phyloP scores from a whole-genome alignment of 2,797 vertebrate species.

The Hephaestus fuliginosus region DNA sequence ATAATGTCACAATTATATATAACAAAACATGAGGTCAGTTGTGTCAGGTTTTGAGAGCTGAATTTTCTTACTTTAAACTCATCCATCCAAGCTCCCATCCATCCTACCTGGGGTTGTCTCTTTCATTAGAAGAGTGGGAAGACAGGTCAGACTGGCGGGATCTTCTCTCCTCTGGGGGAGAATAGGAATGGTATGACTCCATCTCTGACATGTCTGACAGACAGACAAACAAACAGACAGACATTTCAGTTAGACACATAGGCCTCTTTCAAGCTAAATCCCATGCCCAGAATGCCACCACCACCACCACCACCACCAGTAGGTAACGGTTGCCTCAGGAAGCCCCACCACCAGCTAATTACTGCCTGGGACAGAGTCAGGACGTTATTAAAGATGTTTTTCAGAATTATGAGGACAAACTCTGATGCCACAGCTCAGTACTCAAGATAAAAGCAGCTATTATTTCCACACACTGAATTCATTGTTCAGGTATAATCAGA shows the following conservation, averaged over 20 bases:
- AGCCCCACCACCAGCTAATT: constrained; percentile 42
- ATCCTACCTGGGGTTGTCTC: constrained; percentile 88
- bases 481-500: background rate
- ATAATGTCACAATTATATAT: background rate
- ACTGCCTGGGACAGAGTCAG: constrained; percentile 34
- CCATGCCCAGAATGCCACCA: background rate
- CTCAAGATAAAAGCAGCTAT: constrained; percentile 48
- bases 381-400: constrained; percentile 23
- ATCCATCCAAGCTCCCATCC: background rate
- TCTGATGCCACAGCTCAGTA: constrained; percentile 10
- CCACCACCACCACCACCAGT: background rate
- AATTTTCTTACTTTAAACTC: background rate
- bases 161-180: constrained; percentile 90
- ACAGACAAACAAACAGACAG: constrained; percentile 43
- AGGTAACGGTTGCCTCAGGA: constrained; percentile 29
- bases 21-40: background rate
- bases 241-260: constrained; percentile 32
- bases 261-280: background rate
- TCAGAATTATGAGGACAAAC: constrained; percentile 63
- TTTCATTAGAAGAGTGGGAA: constrained; percentile 93
- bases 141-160: constrained; percentile 92
- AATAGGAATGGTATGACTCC: constrained; percentile 94
- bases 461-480: background rate
- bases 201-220: constrained; percentile 94
- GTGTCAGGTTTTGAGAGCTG: background rate